These are phyloP conservation scores for Ramphastos sulfuratus DNA, from an alignment of 2,113 vertebrate species.

Conservation along the genomic window DNA sequence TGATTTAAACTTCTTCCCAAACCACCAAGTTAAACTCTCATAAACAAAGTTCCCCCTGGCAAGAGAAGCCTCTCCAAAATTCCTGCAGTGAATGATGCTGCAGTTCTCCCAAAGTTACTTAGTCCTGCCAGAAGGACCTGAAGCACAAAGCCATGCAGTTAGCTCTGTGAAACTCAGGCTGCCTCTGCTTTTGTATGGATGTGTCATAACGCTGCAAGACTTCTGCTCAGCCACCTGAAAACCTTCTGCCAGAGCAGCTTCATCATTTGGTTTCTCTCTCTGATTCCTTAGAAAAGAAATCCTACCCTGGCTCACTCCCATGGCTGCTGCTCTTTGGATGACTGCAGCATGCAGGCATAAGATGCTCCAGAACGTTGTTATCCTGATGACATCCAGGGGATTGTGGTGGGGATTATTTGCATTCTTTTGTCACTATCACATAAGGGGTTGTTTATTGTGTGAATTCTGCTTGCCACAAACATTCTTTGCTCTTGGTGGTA, in stretches of 20 bases:
- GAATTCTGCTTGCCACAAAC: not conserved
- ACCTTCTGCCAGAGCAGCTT: not conserved
- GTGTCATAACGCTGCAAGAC: not conserved
- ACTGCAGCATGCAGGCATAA: not conserved
- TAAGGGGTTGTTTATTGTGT: not conserved
- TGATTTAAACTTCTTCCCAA: not conserved
- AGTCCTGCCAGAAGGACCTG: not conserved
- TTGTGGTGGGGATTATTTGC: not conserved
- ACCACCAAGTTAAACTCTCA: not conserved
- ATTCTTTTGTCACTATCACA: not conserved
- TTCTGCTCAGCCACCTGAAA: not conserved
- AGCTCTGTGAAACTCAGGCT: not conserved
- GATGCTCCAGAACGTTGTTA: not conserved
- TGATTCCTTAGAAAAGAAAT: not conserved
- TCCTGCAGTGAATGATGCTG: too few relatives aligned
- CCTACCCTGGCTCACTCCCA: not conserved
- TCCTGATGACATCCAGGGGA: not conserved
- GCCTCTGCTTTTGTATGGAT: not conserved
- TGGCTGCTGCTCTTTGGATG: not conserved
- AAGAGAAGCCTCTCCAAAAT: not conserved
- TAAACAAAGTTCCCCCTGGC: not conserved
- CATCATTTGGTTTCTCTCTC: not conserved
- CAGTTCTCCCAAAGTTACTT: not conserved
- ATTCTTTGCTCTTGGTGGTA: not conserved
- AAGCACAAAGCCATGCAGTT: not conserved